A percentile compares a stretch with the other conserved stretches of the same genome.
Conservation (phyloP, 2,113 vertebrate species). For the Leiothrix lutea region DNA sequence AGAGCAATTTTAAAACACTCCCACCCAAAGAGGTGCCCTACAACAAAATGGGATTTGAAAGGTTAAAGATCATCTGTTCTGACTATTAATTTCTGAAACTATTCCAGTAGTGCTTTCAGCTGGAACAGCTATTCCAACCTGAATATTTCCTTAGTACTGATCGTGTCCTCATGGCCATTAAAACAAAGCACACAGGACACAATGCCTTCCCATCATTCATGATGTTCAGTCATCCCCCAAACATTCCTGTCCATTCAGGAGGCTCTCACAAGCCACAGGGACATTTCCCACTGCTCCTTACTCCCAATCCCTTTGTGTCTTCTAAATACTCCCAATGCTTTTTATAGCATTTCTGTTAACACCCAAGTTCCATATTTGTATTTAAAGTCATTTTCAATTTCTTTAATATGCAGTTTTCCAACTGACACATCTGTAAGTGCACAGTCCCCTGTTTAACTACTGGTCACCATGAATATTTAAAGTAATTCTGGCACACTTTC, state of each 20-base stretch:
- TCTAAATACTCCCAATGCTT: neutral
- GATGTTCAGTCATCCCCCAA: neutral
- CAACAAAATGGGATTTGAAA: neutral
- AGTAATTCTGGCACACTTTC: neutral
- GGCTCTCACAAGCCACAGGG: neutral
- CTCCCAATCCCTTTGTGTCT: fast-evolving
- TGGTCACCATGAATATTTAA: neutral
- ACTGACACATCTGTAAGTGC: neutral
- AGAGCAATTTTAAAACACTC: neutral
- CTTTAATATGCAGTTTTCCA: neutral
- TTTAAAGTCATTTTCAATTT: neutral
- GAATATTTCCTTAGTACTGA: neutral
- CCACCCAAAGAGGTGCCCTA: neutral
- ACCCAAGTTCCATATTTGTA: neutral
- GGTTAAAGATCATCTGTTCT: neutral
- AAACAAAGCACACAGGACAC: no score
- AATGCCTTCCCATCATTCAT: neutral
- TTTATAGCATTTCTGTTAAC: neutral
- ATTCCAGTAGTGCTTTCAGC: neutral
- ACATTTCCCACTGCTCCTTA: neutral
- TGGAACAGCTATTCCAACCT: no score
- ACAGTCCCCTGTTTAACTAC: neutral
- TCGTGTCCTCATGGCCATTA: neutral
- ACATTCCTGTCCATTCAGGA: neutral
- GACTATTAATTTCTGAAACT: neutral